Evolutionary conservation across 2,797 vertebrate species (phyloP).

Genomic region (Pseudomugil tenellus): DNA sequence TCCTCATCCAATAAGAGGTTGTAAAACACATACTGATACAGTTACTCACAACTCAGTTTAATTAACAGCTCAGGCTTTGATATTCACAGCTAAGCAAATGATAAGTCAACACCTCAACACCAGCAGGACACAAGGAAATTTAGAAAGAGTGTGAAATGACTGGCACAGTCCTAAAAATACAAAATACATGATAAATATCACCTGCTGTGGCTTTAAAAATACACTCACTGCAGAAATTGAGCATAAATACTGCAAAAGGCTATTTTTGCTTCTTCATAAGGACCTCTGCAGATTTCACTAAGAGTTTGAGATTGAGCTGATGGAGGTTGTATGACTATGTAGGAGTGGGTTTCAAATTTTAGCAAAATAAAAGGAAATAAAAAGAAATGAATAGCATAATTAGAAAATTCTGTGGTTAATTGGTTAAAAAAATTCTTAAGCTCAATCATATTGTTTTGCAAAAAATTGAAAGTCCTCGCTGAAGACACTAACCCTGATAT

Average conservation of each 20-base stretch:
- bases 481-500: too few species aligned
- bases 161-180: slow-evolving; percentile 22
- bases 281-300: slow-evolving; percentile 32
- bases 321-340: slow-evolving; percentile 21
- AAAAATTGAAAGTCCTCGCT: too few species aligned
- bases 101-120: slow-evolving; percentile 39
- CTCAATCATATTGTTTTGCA: too few species aligned
- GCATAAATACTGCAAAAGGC: slow-evolving; percentile 46
- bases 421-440: too few species aligned
- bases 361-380: not conserved
- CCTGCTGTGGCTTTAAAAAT: slow-evolving; percentile 44
- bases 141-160: slow-evolving; percentile 10
- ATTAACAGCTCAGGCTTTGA: slow-evolving; percentile 38
- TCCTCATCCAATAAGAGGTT: slow-evolving; percentile 18
- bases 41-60: slow-evolving; percentile 21
- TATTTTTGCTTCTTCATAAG: slow-evolving; percentile 51
- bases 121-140: slow-evolving; percentile 19
- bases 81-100: slow-evolving; percentile 29
- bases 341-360: slow-evolving; percentile 1
- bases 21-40: slow-evolving; percentile 33
- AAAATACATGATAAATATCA: slow-evolving; percentile 33
- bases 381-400: too few species aligned
- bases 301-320: slow-evolving; percentile 17
- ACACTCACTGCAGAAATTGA: slow-evolving; percentile 28
- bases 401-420: too few species aligned